Evolutionary conservation across 2,888 invertebrate species (phyloP), one percentile per base, ranked within the genome.

Genomic region (Drosophila greeni): DNA sequence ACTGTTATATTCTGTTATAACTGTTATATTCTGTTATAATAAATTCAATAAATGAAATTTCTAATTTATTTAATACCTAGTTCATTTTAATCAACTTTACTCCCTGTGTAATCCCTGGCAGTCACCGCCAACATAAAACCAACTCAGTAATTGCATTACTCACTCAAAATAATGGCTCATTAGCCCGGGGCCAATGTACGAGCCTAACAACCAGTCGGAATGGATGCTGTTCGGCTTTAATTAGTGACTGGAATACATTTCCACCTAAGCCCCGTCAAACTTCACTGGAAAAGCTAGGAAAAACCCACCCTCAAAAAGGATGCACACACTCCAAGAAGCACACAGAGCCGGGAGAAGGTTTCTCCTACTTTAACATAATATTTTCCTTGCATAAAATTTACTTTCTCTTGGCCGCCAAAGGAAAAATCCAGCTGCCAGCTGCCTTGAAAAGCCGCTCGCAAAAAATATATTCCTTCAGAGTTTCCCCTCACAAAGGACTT

Each of bases 71-170:
- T n/a, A n/a, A n/a, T n/a, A n/a, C n/a, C n/a, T n/a, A n/a, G n/a
- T n/a, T n/a, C n/a, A n/a, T n/a, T n/a, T n/a, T n/a, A n/a, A n/a
- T n/a, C n/a, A n/a, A n/a, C n/a, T n/a, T n/a, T n/a, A n/a, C n/a
- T n/a, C n/a, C n/a, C 14, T 14, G 45, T 47, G 45, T 45, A 47
- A 34, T 33, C 29, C n/a, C 14, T 33, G 47, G 33, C 16, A 29
- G 18, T 33, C 16, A 16, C 45, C 14, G 33, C 20, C 31, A 18
- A 36, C 59, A 57, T 55, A 55, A 67, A 52, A 48, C 37, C 36
- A 36, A 40, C 48, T 47, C 55, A 48, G 76, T 70, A 70, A 76
- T 75, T 72, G 70, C 66, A 66, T 72, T 74, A 61, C 60, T 54
- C 60, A 70, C 61, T 68, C 39, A 70, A 70, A 66, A 52, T 62